Percentiles rank a stretch among this genome's conserved stretches.
Conservation (phyloP, 2,797 vertebrate species). For the Sebastes diaconus region DNA sequence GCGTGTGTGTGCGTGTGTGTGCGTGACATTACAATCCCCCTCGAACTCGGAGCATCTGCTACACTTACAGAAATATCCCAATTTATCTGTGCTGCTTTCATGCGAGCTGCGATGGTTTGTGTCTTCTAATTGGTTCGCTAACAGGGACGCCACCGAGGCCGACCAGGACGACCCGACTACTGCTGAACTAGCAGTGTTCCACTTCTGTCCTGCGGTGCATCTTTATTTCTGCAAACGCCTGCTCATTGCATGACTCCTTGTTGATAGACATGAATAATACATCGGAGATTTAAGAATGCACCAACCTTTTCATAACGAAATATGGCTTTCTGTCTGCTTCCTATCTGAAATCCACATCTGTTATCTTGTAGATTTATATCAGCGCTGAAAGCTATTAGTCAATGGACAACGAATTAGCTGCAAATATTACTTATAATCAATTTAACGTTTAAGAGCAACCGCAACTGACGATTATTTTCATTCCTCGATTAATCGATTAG, state of each 20-base stretch:
- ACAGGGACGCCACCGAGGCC: constrained; percentile 22
- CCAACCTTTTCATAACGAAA: not conserved
- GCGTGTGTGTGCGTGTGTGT: too few relatives aligned
- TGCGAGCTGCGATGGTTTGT: constrained; percentile 26
- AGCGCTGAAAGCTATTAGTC: not conserved
- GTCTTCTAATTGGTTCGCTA: constrained; percentile 55
- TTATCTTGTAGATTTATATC: not conserved
- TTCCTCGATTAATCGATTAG: too few relatives aligned
- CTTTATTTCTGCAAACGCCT: constrained; percentile 43
- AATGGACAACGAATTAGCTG: not conserved
- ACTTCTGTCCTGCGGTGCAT: constrained; percentile 23
- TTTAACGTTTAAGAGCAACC: not conserved
- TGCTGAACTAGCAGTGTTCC: constrained; percentile 55
- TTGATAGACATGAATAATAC: constrained; percentile 56
- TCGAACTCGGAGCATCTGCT: constrained; percentile 28
- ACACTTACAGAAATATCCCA: constrained; percentile 28
- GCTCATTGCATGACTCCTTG: constrained; percentile 32
- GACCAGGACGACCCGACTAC: constrained; percentile 7
- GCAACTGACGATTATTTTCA: too few relatives aligned
- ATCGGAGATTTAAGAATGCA: constrained; percentile 8
- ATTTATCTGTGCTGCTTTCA: constrained; percentile 37
- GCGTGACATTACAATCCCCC: constrained; percentile 40
- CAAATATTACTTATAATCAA: not conserved
- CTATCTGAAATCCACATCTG: not conserved
- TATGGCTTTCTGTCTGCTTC: not conserved